Evolutionary conservation across 2,888 invertebrate genomes (phyloP).

Genomic region (Octodonta nipae): DNA sequence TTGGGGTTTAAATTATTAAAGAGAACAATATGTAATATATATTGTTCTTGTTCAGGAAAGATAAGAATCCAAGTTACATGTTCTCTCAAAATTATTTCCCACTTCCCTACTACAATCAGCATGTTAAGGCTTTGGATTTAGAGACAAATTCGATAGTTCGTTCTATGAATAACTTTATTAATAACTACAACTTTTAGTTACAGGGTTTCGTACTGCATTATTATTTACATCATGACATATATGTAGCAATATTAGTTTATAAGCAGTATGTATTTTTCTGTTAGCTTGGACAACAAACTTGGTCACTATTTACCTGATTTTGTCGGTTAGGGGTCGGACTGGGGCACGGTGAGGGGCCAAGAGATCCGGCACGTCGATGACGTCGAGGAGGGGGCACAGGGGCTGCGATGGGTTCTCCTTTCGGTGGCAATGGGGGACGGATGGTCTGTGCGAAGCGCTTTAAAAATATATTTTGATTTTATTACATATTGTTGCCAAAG

Average conservation of each 20-base stretch:
- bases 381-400: slow-evolving; percentile 54
- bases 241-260: slow-evolving; percentile 1
- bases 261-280: slow-evolving; percentile 4
- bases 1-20: too few relatives aligned
- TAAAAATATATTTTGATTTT: slow-evolving; percentile 4
- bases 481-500: slow-evolving; percentile 2
- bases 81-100: too few relatives aligned
- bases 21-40: too few relatives aligned
- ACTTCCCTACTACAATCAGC: too few relatives aligned
- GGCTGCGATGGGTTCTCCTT: slow-evolving; percentile 43
- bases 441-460: slow-evolving; percentile 19
- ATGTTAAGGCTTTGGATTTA: slow-evolving; percentile 23
- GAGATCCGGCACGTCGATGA: slow-evolving; percentile 42
- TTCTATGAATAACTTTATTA: too few relatives aligned
- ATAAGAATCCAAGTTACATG: too few relatives aligned
- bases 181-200: too few relatives aligned
- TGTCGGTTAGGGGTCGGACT: slow-evolving; percentile 36
- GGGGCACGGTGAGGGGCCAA: slow-evolving; percentile 37
- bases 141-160: slow-evolving; percentile 12
- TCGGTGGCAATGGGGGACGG: slow-evolving; percentile 54
- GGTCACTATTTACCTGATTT: slow-evolving; percentile 30
- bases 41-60: too few relatives aligned
- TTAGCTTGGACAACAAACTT: slow-evolving; percentile 34
- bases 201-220: too few relatives aligned
- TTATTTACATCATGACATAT: too few relatives aligned